A percentile compares a stretch with the other conserved stretches of the same genome.
Evolutionary conservation across 2,888 invertebrate genomes (phyloP).

Genomic region (Ichneumoninae sp.): DNA sequence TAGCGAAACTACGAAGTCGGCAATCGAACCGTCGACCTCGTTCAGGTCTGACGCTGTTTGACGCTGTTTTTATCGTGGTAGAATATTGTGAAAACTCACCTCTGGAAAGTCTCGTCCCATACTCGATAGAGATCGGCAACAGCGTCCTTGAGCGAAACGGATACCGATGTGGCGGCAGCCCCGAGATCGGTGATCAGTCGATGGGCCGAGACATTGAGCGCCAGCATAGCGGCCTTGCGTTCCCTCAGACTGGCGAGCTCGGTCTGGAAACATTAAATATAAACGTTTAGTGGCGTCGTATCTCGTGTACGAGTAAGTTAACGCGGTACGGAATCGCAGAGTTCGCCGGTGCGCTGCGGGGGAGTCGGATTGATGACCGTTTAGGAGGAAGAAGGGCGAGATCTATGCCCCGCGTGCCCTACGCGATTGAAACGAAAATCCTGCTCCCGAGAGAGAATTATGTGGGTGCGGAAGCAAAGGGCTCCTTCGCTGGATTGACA

Average conservation of each 20-base stretch:
- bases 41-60: too few species aligned
- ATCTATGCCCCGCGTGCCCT: conserved; percentile 12
- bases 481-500: conserved; percentile 18
- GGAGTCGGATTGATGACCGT: conserved; percentile 67
- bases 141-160: conserved; percentile 87
- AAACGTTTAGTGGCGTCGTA: conserved; percentile 71
- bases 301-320: conserved; percentile 69
- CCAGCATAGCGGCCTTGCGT: conserved; percentile 85
- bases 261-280: conserved; percentile 85
- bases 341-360: conserved; percentile 29
- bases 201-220: conserved; percentile 87
- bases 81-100: conserved; percentile 84
- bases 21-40: too few species aligned
- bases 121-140: conserved; percentile 88
- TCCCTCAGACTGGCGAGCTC: conserved; percentile 87
- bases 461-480: conserved; percentile 18
- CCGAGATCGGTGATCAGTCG: conserved; percentile 86
- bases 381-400: conserved; percentile 54
- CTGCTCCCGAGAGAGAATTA: conserved; percentile 22
- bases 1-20: too few species aligned
- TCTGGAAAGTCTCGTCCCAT: conserved; percentile 90
- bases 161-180: conserved; percentile 84
- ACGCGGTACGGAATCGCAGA: conserved; percentile 79
- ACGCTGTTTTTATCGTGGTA: too few species aligned
- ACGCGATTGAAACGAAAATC: conserved; percentile 40